phyloP scores from a whole-genome alignment of 1,140 invertebrate species.

The Aphis craccivora region DNA sequence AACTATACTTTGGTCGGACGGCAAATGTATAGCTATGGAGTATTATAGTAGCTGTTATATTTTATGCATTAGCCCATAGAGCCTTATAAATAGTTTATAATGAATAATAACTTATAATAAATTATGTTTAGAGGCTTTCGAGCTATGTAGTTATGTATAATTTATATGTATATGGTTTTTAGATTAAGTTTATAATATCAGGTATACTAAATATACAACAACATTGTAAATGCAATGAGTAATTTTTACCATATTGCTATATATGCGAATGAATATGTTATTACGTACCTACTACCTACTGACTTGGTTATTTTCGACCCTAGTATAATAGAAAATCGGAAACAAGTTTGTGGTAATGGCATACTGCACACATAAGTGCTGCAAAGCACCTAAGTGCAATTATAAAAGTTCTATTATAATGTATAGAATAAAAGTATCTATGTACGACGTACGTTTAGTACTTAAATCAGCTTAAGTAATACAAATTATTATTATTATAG shows the following conservation, averaged over 20 bases:
- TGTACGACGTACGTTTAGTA: too few relatives aligned
- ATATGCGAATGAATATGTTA: background rate
- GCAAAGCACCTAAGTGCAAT: background rate
- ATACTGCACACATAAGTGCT: background rate
- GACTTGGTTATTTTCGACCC: background rate
- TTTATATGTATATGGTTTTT: slow-evolving; percentile 14
- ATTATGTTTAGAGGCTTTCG: slow-evolving; percentile 3
- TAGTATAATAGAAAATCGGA: background rate
- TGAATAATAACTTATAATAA: slow-evolving; percentile 16
- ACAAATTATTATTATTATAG: too few relatives aligned
- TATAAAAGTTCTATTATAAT: too few relatives aligned
- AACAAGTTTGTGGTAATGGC: background rate
- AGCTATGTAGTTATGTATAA: background rate
- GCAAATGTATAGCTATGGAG: background rate
- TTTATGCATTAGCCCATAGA: slow-evolving; percentile 25
- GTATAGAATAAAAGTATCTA: background rate
- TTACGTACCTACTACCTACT: background rate
- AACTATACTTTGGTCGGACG: slow-evolving; percentile 30
- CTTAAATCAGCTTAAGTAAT: too few relatives aligned
- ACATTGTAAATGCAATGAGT: background rate
- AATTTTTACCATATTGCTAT: slow-evolving; percentile 10
- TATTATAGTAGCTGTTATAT: background rate
- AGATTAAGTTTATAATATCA: slow-evolving; percentile 18
- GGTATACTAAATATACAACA: background rate
- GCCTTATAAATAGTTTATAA: slow-evolving; percentile 14